These are phyloP conservation scores for Scomberomorus guttatus DNA, from an alignment of 2,797 vertebrate species.

Conservation along the genomic window DNA sequence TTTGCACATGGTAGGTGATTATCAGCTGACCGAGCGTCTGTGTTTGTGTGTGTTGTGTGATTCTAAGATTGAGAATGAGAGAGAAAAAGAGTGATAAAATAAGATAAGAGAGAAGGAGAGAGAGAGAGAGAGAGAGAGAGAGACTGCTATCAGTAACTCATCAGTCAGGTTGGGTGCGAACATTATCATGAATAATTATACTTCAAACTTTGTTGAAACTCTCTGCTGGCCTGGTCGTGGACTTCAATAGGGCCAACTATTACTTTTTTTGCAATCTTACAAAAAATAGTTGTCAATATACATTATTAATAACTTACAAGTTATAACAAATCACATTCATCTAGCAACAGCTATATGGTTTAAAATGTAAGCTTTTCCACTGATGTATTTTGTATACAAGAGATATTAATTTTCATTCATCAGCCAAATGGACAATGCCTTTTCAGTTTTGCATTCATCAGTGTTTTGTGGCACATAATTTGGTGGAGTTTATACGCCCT, in stretches of 20 bases:
- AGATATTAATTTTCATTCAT: not conserved
- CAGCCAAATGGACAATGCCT: not conserved
- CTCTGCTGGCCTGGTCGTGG: not conserved
- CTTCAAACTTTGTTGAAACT: no score
- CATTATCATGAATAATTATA: not conserved
- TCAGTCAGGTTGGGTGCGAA: not conserved
- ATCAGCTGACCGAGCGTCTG: not conserved
- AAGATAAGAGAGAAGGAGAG: not conserved
- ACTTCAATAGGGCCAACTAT: not conserved
- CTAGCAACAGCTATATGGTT: no score
- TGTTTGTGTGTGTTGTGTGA: not conserved
- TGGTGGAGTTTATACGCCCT: not conserved
- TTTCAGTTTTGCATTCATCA: not conserved
- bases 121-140: no score
- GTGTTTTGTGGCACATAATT: not conserved
- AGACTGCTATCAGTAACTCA: not conserved
- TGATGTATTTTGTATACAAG: not conserved
- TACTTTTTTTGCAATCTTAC: no score
- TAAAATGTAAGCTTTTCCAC: not conserved
- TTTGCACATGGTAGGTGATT: not conserved
- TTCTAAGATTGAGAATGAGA: not conserved
- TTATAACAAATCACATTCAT: no score
- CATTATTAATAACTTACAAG: no score
- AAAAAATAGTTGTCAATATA: no score
- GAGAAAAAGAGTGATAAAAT: not conserved